Conservation (phyloP, 1,140 invertebrate genomes). For the Aphelenchoides fujianensis region DNA sequence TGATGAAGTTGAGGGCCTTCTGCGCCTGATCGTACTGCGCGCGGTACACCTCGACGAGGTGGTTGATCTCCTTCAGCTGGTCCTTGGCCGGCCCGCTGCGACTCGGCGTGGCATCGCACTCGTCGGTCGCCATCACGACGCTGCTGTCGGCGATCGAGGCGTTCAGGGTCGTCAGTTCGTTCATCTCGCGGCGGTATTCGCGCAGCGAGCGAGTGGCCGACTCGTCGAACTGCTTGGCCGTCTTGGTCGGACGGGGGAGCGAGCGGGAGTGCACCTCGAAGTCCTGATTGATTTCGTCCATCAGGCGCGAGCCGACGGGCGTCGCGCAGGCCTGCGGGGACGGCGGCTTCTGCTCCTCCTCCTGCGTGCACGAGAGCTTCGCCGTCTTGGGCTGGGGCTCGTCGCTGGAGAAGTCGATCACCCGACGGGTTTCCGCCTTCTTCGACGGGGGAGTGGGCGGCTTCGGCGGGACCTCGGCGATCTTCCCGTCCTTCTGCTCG, state of each 20-base stretch:
- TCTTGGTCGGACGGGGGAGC: not conserved
- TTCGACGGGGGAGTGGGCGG: too few species aligned
- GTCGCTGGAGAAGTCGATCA: not conserved
- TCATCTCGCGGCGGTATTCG: constrained; percentile 5
- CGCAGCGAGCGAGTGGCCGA: not conserved
- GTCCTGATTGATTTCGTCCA: constrained; percentile 20
- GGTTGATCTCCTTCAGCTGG: not conserved
- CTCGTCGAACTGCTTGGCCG: not conserved
- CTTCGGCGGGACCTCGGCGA: too few species aligned
- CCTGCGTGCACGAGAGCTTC: not conserved
- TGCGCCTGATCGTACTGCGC: constrained; percentile 20
- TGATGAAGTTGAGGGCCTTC: constrained; percentile 10
- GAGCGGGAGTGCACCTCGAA: constrained; percentile 2
- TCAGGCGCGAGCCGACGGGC: not conserved
- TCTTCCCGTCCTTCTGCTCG: too few species aligned
- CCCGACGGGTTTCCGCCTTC: not conserved
- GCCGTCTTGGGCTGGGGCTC: not conserved
- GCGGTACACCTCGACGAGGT: not conserved
- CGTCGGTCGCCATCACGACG: not conserved
- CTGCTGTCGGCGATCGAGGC: not conserved
- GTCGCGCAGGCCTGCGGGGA: not conserved
- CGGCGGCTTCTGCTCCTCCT: not conserved
- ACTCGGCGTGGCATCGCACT: not conserved
- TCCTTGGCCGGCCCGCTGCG: not conserved
- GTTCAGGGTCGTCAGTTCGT: not conserved